Evolutionary conservation across 2,888 invertebrate genomes (phyloP), one percentile per base, ranked within the genome.

Genomic region (Pristionchus entomophagus): DNA sequence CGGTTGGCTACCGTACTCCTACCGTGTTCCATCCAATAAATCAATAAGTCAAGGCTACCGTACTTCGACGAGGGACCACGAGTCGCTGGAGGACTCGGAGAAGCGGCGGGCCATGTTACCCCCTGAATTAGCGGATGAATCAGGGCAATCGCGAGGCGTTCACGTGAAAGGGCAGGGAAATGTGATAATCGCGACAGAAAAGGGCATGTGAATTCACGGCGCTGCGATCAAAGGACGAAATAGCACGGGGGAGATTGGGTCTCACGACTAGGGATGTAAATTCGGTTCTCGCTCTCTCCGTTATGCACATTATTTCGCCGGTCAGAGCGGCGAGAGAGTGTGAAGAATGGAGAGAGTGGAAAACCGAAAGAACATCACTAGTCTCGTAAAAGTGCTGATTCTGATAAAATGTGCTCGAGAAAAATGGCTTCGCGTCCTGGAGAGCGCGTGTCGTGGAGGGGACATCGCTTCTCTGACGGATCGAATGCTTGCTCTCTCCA

Each of bases 1-100:
- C 19, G 12, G 14, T 19, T 17, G 26, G 0, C n/a, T 73, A 41
- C 41, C 56, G 81, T 81, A 81, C 81, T 59, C 59, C 59, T 17
- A 82, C 85, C n/a, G n/a, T n/a, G n/a, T n/a, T n/a, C 14, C 32
- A 45, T 45, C 45, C 14, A 45, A 45, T 65, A 5, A 19, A 65
- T 65, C n/a, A n/a, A n/a, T n/a, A n/a, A n/a, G n/a, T n/a, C n/a
- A n/a, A n/a, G n/a, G n/a, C 19, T 45, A 77, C 77, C 56, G 81
- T 81, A 81, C 81, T 65, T 83, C 62, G 29, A 83, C 86, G 84
- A 88, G 81, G 22, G 85, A 82, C 88, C 88, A 88, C 17, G 88
- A 88, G 73, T 88, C 88, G 32, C 83, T 88, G 45, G 88, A 88
- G 78, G 87, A 87, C 80, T 85, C 86, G 38, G 86, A 86, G 32